A percentile compares a stretch with the other conserved stretches of the same genome.
phyloP scores from a whole-genome alignment of 64 coral and sea anemone genomes.

The Anthopleura sola region DNA sequence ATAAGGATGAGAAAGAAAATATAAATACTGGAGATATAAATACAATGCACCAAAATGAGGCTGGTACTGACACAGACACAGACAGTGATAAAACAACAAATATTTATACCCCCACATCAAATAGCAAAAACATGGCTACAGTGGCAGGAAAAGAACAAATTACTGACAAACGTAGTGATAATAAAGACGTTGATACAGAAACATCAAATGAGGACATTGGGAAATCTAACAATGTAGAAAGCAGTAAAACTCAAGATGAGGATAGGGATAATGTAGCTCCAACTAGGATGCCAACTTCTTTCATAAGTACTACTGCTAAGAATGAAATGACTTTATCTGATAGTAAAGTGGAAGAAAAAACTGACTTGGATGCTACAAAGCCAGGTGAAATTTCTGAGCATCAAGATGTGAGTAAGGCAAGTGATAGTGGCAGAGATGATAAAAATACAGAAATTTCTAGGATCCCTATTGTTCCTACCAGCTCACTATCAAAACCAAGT shows the following conservation, averaged over 20 bases:
- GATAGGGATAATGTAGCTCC: background rate
- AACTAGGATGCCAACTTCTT: background rate
- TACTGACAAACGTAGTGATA: no score
- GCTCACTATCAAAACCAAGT: background rate
- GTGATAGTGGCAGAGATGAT: background rate
- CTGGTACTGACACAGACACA: background rate
- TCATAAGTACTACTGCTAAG: background rate
- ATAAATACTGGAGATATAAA: background rate
- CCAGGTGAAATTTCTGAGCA: background rate
- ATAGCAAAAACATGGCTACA: no score
- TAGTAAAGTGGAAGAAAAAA: background rate
- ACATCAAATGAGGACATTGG: background rate
- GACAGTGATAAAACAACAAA: background rate
- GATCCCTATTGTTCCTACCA: background rate
- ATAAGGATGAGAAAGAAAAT: background rate
- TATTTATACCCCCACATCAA: no score
- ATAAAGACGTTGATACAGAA: background rate
- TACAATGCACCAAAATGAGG: background rate
- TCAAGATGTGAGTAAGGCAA: background rate
- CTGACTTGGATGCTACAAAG: background rate
- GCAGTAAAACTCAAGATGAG: background rate
- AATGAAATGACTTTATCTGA: background rate
- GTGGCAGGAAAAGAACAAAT: no score
- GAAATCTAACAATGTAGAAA: background rate
- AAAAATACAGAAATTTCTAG: slow-evolving; percentile 14